phyloP scores from a whole-genome alignment of 2,113 vertebrate species.

The Acanthisitta chloris region DNA sequence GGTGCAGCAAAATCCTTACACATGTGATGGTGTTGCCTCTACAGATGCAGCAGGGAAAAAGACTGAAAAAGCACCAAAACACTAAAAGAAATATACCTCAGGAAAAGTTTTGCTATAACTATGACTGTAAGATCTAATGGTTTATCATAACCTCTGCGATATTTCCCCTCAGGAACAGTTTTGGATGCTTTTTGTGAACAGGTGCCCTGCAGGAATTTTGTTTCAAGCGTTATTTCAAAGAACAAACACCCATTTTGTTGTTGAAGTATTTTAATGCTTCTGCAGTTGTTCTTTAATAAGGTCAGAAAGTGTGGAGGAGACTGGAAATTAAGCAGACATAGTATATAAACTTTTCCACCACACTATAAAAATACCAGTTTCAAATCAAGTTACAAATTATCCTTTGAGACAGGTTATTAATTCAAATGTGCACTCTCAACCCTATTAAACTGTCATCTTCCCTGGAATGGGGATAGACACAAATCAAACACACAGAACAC shows the following conservation, averaged over 20 bases:
- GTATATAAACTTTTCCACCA: neutral
- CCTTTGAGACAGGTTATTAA: neutral
- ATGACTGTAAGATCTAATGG: neutral
- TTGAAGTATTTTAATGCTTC: neutral
- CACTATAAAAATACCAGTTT: neutral
- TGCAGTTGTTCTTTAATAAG: neutral
- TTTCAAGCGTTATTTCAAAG: neutral
- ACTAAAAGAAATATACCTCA: neutral
- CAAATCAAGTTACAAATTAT: neutral
- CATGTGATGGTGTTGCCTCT: neutral
- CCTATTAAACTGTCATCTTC: conserved; percentile 7
- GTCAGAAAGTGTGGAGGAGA: neutral
- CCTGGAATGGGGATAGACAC: neutral
- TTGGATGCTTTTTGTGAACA: neutral
- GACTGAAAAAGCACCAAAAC: neutral
- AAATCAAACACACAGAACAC: neutral
- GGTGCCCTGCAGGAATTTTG: neutral
- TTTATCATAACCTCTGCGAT: neutral
- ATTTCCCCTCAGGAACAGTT: neutral
- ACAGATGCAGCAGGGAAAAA: neutral
- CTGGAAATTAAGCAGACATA: neutral
- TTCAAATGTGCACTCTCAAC: neutral
- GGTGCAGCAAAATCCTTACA: neutral
- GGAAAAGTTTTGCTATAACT: neutral
- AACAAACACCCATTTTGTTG: neutral